Percentiles rank a stretch among this genome's conserved stretches.
phyloP scores from a whole-genome alignment of 1,140 invertebrate genomes.

The Popillia japonica region DNA sequence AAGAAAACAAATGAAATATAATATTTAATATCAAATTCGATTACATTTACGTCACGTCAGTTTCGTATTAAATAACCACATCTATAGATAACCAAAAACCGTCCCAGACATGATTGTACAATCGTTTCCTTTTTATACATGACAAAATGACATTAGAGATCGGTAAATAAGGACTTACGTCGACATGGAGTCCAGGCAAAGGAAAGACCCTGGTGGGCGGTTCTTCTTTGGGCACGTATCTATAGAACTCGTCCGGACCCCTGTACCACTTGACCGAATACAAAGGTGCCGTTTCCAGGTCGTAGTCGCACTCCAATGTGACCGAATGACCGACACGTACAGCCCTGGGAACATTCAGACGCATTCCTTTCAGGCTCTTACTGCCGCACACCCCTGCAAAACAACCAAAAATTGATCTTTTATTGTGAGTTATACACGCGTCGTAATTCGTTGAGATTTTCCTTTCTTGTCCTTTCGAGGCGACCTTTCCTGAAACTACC shows the following conservation, averaged over 20 bases:
- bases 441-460: not conserved
- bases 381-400: constrained; percentile 31
- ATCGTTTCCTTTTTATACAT: no score
- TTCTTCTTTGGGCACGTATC: constrained; percentile 74
- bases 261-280: constrained; percentile 90
- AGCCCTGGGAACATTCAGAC: constrained; percentile 73
- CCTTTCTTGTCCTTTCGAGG: not conserved
- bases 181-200: constrained; percentile 74
- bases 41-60: no score
- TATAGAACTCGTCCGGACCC: constrained; percentile 74
- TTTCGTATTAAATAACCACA: no score
- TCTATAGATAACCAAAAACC: no score
- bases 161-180: constrained; percentile 68
- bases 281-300: constrained; percentile 77
- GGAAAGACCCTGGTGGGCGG: constrained; percentile 76
- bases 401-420: constrained; percentile 31
- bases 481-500: not conserved
- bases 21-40: no score
- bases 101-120: no score
- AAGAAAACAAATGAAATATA: no score
- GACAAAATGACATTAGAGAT: constrained; percentile 3
- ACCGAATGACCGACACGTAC: constrained; percentile 75
- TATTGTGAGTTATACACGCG: constrained; percentile 29
- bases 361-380: constrained; percentile 63
- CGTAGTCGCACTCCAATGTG: constrained; percentile 78